Evolutionary conservation across 2,113 vertebrate species (phyloP), one percentile per base, ranked within the genome.

Genomic region (Galeopterus variegatus): DNA sequence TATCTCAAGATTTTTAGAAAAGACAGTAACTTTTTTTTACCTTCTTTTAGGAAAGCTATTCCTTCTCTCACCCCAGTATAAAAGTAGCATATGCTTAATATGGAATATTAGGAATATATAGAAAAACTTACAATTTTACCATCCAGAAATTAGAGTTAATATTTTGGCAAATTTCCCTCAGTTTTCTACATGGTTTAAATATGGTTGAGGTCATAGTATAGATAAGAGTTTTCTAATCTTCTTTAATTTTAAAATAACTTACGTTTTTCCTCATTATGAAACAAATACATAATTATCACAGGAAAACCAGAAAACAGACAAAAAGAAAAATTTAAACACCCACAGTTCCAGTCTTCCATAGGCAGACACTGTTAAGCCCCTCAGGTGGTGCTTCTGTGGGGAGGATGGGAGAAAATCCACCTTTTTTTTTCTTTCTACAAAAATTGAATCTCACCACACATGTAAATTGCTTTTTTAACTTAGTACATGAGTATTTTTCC

Each of bases 221-320:
- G 28, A 56, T 76, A 24, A 24, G 5, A 95, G 12, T 64, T 88
- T 80, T 77, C 48, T 84, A 72, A n/a, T 65, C 21, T 79, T 69
- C 24, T 48, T 84, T 33, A 69, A 79, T 77, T 69, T 92, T 84
- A 79, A 82, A 64, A 26, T 72, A 73, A 82, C 28, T 64, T 60
- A 65, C 77, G 5, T n/a, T 94, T 93, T 95, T 90, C 45, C 88
- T 88, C 26, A 54, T 88, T 77, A 45, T 92, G 54, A 88, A 84
- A 64, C 15, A 69, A 90, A 26, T 60, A 60, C 33, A 76, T 41
- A 41, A 41, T 65, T 12, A 65, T 31, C 31, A 52, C 28, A 50
- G 13, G 58, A 84, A 65, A 65, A 84, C 77, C 62, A 45, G 54
- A 76, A 96, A 58, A 91, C 31, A 81, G 33, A 65, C 45, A 52